A percentile compares a stretch with the other conserved stretches of the same genome.
phyloP scores from a whole-genome alignment of 2,113 vertebrate genomes.

The Pterophyllum scalare region DNA sequence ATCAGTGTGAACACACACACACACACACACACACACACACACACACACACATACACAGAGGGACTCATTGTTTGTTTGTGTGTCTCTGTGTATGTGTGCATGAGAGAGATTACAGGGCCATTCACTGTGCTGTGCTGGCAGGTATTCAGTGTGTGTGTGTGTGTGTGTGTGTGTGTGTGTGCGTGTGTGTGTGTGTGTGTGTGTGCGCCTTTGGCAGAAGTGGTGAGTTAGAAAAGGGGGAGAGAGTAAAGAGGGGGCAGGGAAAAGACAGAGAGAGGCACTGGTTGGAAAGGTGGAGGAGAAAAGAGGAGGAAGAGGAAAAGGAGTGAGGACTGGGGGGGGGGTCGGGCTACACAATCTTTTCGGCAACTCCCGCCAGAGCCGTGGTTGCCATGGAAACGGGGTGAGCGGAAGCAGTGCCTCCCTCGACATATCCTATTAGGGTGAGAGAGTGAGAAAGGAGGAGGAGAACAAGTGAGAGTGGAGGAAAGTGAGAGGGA shows the following conservation, averaged over 20 bases:
- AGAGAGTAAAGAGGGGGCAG: constrained; percentile 37
- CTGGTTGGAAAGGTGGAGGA: constrained; percentile 65
- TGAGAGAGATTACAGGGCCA: constrained; percentile 58
- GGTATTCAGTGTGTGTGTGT: constrained; percentile 49
- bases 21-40: constrained; percentile 24
- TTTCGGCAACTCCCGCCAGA: constrained; percentile 82
- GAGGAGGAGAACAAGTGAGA: neutral
- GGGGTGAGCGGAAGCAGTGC: constrained; percentile 77
- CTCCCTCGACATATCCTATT: constrained; percentile 82
- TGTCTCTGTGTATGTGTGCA: constrained; percentile 1
- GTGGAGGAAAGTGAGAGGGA: neutral
- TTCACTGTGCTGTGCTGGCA: constrained; percentile 65
- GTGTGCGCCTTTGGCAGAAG: constrained; percentile 59
- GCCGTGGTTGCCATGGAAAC: constrained; percentile 80
- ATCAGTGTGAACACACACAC: constrained; percentile 47
- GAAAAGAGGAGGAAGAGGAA: constrained; percentile 26
- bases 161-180: constrained; percentile 20
- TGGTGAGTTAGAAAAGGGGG: constrained; percentile 61
- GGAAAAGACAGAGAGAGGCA: constrained; percentile 61
- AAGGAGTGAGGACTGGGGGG: constrained; percentile 2
- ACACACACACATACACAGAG: constrained; percentile 33
- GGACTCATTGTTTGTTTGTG: constrained; percentile 36
- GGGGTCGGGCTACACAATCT: constrained; percentile 74
- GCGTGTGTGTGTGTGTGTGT: constrained; percentile 33
- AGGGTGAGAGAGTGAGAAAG: constrained; percentile 51